Conservation (phyloP, 2,888 invertebrate genomes). For the Idaea biselata region DNA sequence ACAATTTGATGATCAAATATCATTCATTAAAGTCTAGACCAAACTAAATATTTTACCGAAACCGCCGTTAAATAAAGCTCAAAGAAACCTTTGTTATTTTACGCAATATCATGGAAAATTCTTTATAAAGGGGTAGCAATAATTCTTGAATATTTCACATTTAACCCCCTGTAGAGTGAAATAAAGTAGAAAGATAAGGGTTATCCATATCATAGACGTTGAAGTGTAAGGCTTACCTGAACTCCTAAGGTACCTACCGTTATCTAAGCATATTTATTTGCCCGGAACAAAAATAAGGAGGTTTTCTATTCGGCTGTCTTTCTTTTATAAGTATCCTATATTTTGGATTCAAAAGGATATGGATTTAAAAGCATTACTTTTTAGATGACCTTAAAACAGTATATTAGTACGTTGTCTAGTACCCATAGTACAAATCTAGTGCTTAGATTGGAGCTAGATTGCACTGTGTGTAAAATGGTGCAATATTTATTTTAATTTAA, state of each 20-base stretch:
- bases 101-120: neutral
- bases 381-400: too few relatives aligned
- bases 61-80: neutral
- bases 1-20: too few relatives aligned
- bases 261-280: constrained; percentile 5
- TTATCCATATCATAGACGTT: neutral
- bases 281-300: neutral
- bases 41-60: neutral
- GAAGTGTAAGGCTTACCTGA: too few relatives aligned
- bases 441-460: too few relatives aligned
- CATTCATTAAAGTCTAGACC: neutral
- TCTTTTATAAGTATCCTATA: neutral
- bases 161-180: neutral
- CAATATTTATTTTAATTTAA: too few relatives aligned
- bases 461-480: too few relatives aligned
- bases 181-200: neutral
- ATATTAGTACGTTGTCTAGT: neutral
- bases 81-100: neutral
- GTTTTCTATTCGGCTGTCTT: neutral
- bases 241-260: too few relatives aligned
- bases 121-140: neutral
- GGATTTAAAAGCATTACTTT: neutral
- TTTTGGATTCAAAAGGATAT: neutral
- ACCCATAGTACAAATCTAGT: too few relatives aligned
- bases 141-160: neutral